Conservation (phyloP, 2,113 vertebrate species). For the Dendrocopos noguchii region DNA sequence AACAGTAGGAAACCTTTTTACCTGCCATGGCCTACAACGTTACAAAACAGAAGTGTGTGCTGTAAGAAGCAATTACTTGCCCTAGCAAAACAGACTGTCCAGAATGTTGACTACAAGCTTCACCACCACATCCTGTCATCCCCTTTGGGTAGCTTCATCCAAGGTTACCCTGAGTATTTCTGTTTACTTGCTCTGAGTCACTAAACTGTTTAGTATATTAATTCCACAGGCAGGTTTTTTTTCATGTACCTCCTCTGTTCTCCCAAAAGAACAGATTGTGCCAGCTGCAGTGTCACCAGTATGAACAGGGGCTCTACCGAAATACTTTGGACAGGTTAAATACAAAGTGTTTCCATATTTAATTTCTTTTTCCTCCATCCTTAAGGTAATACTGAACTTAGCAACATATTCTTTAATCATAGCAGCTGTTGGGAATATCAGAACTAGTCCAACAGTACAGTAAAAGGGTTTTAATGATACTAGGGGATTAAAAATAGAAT, state of each 20-base stretch:
- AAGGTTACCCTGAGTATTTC: background rate
- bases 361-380: background rate
- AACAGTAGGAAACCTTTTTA: background rate
- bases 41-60: background rate
- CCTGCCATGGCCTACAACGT: background rate
- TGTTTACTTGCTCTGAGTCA: background rate
- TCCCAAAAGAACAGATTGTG: background rate
- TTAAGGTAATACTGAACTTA: background rate
- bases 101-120: background rate
- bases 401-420: background rate
- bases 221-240: background rate
- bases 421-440: background rate
- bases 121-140: too few relatives aligned
- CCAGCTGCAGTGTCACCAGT: background rate
- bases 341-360: background rate
- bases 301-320: background rate
- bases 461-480: constrained; percentile 41
- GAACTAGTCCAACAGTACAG: background rate
- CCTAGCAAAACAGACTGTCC: background rate
- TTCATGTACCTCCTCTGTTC: background rate
- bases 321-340: background rate
- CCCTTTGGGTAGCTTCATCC: background rate
- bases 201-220: background rate
- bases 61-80: background rate
- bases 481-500: background rate